Evolutionary conservation across 1,140 invertebrate genomes (phyloP).

Genomic region (Brachionus paranguensis): DNA sequence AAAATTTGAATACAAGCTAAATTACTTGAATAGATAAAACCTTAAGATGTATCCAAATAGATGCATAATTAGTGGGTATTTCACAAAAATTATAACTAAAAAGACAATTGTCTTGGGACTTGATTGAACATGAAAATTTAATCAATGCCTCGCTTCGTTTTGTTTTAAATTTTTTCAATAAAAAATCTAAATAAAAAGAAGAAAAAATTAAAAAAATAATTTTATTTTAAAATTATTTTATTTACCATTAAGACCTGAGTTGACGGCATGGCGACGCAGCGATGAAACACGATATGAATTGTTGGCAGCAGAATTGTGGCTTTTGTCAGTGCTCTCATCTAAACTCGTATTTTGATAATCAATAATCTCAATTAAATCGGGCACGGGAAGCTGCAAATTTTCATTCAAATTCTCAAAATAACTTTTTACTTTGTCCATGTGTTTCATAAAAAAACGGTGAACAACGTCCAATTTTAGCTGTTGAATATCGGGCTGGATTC

Average conservation of each 20-base stretch:
- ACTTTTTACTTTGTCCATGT: constrained; percentile 77
- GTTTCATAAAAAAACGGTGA: constrained; percentile 87
- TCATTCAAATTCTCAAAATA: constrained; percentile 81
- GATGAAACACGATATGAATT: background rate
- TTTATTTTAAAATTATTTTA: background rate
- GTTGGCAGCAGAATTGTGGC: background rate
- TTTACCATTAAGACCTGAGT: background rate
- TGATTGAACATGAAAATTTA: background rate
- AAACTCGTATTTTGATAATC: background rate
- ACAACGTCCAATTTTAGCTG: constrained; percentile 77
- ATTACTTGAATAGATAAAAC: constrained; percentile 77
- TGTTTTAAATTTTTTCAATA: background rate
- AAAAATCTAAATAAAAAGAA: background rate
- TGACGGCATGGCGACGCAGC: background rate
- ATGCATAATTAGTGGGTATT: constrained; percentile 73
- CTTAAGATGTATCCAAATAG: constrained; percentile 90
- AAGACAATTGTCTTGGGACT: background rate
- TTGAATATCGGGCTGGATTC: background rate
- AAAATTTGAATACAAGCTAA: background rate
- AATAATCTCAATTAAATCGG: constrained; percentile 80
- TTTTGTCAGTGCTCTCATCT: background rate
- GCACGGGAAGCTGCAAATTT: constrained; percentile 67
- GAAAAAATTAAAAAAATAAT: background rate
- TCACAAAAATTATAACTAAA: constrained; percentile 45
- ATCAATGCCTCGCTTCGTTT: background rate